These are phyloP conservation scores for Watsonalla cultraria DNA, from an alignment of 2,888 invertebrate species.

Conservation along the genomic window DNA sequence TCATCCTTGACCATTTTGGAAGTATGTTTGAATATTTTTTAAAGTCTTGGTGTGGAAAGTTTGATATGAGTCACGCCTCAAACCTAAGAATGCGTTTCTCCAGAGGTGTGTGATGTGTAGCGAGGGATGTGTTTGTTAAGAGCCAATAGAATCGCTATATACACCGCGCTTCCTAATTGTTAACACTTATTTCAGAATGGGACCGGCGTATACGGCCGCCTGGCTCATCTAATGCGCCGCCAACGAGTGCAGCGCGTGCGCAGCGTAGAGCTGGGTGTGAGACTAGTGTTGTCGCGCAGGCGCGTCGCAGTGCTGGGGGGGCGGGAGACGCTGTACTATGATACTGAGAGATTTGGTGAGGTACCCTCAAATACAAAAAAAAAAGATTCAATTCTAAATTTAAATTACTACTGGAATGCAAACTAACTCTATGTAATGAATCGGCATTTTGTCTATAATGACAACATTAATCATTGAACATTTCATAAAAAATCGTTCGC, in stretches of 20 bases:
- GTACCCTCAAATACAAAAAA: neutral
- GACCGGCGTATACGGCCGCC: constrained; percentile 84
- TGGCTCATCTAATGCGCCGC: constrained; percentile 82
- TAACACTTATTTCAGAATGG: constrained; percentile 77
- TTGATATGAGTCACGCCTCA: too few species aligned
- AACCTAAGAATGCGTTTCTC: neutral
- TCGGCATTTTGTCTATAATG: too few species aligned
- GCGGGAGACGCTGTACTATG: constrained; percentile 86
- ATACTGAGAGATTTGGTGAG: constrained; percentile 85
- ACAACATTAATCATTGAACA: too few species aligned
- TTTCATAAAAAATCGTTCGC: too few species aligned
- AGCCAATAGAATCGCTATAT: neutral
- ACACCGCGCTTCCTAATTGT: neutral
- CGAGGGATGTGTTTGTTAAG: neutral
- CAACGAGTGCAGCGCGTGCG: constrained; percentile 81
- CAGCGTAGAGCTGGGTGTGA: constrained; percentile 85
- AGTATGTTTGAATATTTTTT: constrained; percentile 45
- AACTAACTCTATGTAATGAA: too few species aligned
- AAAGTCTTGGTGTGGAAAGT: constrained; percentile 2
- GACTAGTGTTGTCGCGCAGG: constrained; percentile 79
- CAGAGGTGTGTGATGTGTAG: neutral
- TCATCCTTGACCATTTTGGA: constrained; percentile 84
- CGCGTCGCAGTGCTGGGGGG: constrained; percentile 85
- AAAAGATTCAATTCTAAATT: too few species aligned
- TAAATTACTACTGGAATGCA: too few species aligned